Evolutionary conservation across 2,888 invertebrate species (phyloP).

Genomic region (Eupithecia subumbrata): DNA sequence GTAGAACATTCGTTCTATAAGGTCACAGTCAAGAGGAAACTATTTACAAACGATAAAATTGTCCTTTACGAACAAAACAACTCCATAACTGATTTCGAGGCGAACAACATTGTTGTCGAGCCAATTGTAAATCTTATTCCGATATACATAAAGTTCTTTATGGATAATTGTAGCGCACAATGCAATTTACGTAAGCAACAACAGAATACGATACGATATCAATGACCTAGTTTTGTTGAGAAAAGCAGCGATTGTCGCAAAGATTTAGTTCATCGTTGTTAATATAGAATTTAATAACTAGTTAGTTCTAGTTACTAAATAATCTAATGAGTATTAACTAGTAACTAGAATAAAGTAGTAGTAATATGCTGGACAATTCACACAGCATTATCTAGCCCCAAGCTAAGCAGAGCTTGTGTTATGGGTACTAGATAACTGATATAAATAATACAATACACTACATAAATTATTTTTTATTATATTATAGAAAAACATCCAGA

Average conservation of each 20-base stretch:
- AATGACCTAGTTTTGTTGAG: constrained; percentile 38
- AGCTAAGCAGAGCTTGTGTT: too few relatives aligned
- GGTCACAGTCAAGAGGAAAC: constrained; percentile 16
- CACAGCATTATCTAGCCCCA: too few relatives aligned
- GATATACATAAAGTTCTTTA: constrained; percentile 4
- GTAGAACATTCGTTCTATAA: constrained; percentile 5
- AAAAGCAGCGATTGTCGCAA: constrained; percentile 28
- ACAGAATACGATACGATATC: constrained; percentile 36
- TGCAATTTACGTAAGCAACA: constrained; percentile 27
- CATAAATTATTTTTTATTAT: too few relatives aligned
- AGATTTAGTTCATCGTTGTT: constrained; percentile 22
- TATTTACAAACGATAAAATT: constrained; percentile 11
- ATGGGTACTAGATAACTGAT: too few relatives aligned
- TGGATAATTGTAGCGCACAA: constrained; percentile 5
- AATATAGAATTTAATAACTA: neutral
- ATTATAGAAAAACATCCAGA: too few relatives aligned
- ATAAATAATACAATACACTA: too few relatives aligned
- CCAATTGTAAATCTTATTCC: constrained; percentile 18
- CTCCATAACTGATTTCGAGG: constrained; percentile 33
- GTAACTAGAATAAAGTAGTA: too few relatives aligned
- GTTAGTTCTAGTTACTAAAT: neutral
- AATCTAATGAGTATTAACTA: neutral
- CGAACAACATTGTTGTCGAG: constrained; percentile 19
- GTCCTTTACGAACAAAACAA: constrained; percentile 24
- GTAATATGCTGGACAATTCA: too few relatives aligned